Conservation (phyloP, 2,113 vertebrate species). For the Pao palembangensis region DNA sequence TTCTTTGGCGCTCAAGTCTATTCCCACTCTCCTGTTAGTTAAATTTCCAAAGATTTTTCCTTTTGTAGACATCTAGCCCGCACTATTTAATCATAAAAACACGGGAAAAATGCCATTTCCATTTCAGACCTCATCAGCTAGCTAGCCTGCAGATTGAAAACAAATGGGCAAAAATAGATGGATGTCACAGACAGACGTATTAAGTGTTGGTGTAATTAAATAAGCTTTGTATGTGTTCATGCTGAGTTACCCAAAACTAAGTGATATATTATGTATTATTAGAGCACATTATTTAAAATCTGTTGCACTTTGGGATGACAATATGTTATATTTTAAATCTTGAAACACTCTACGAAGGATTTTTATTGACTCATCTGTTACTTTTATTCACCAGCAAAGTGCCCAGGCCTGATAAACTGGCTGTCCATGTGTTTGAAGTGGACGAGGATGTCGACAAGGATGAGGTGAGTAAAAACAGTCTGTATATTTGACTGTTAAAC, state of each 20-base stretch:
- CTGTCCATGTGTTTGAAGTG: constrained; percentile 94
- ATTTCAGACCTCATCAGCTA: constrained; percentile 11
- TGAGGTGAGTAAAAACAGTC: constrained; percentile 78
- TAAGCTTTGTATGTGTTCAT: no score
- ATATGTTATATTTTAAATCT: no score
- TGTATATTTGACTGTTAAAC: neutral
- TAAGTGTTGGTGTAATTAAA: no score
- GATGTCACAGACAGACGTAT: no score
- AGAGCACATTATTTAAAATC: neutral
- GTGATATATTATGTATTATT: no score
- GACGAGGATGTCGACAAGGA: constrained; percentile 99
- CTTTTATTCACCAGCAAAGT: constrained; percentile 80
- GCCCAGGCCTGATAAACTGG: constrained; percentile 87
- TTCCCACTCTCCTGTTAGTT: constrained; percentile 13
- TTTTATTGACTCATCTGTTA: neutral
- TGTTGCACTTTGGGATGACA: neutral
- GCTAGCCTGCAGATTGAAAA: constrained; percentile 3
- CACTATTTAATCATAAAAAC: neutral
- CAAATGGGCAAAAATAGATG: neutral
- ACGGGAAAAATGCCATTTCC: neutral
- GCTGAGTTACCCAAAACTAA: no score
- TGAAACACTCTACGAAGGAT: no score
- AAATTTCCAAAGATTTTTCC: constrained; percentile 5
- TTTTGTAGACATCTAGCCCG: neutral
- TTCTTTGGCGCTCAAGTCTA: constrained; percentile 11